phyloP scores from a whole-genome alignment of 2,113 vertebrate genomes.

The Cryptoleucopteryx plumbea region DNA sequence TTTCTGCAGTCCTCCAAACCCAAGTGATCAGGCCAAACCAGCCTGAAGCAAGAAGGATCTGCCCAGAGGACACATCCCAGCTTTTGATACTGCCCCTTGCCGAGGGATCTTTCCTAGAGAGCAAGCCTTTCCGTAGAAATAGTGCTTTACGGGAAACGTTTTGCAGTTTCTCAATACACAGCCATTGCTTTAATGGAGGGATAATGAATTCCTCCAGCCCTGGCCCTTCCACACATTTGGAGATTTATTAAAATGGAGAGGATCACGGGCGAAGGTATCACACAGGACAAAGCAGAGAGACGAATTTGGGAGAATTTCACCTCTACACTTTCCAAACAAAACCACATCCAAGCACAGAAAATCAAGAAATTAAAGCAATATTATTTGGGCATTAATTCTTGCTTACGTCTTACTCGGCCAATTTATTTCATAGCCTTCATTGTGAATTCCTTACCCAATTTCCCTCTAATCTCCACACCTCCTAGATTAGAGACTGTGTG shows the following conservation, averaged over 20 bases:
- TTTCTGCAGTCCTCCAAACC: neutral
- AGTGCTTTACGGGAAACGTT: neutral
- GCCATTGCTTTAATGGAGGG: neutral
- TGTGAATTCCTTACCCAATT: neutral
- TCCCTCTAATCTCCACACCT: neutral
- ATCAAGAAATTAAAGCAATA: neutral
- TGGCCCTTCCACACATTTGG: neutral
- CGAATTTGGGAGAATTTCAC: neutral
- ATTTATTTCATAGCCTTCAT: neutral
- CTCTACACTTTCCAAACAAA: neutral
- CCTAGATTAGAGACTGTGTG: neutral
- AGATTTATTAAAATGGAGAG: neutral
- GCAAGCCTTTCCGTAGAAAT: neutral
- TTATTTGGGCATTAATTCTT: neutral
- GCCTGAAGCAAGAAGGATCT: neutral
- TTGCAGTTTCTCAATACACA: neutral
- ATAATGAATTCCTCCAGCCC: neutral
- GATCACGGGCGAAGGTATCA: neutral
- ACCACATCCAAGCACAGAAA: neutral
- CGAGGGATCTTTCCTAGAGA: neutral
- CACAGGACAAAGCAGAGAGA: neutral
- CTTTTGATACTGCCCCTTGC: neutral
- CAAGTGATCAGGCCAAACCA: neutral
- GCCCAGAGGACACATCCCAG: neutral
- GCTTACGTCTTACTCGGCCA: neutral